Evolutionary conservation across 2,888 invertebrate species (phyloP), one percentile per base, ranked within the genome.

Genomic region (Nephrotoma appendiculata): DNA sequence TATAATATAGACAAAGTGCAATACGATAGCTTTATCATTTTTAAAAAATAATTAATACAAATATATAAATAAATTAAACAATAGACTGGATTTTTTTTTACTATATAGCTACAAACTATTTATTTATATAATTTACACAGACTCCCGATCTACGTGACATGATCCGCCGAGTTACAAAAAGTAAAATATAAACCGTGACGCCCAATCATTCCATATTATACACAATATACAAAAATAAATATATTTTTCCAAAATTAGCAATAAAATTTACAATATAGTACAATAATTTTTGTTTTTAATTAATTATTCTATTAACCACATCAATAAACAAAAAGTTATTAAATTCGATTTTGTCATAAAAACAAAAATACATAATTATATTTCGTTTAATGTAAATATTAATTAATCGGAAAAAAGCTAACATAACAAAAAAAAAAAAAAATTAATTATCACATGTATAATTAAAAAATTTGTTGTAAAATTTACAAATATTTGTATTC

Each of bases 21-120:
- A 84, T 84, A 84, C n/a, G n/a, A 84, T 84, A 84, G 84, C 84
- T 84, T 84, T 84, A 84, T 43, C 4, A 42, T 84, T 84, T 42
- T 83, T 83, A 83, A 84, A 31, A 31, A 31, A 31, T 71, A 31
- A 71, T 31, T 71, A 31, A 71, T 71, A 31, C 11, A 71, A 71
- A 71, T 31, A 71, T 71, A 31, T 71, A 71, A 9, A 71, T 31
- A 71, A 71, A 71, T 52, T 71, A 71, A 71, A 71, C 71, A 71
- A 71, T 71, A 71, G 71, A 71, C 31, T 31, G 71, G 31, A 52
- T 52, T 52, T 15, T 52, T 52, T 15, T 52, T 52, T 52, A 15
- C 31, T 52, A 52, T 52, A 52, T 52, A 52, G 31, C 31, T 15
- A 71, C 19, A 71, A 31, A 71, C 11, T 71, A 71, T 52, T 52